A percentile compares a stretch with the other conserved stretches of the same genome.
Evolutionary conservation across 2,797 vertebrate genomes (phyloP).

Genomic region (Pelodytes ibericus): DNA sequence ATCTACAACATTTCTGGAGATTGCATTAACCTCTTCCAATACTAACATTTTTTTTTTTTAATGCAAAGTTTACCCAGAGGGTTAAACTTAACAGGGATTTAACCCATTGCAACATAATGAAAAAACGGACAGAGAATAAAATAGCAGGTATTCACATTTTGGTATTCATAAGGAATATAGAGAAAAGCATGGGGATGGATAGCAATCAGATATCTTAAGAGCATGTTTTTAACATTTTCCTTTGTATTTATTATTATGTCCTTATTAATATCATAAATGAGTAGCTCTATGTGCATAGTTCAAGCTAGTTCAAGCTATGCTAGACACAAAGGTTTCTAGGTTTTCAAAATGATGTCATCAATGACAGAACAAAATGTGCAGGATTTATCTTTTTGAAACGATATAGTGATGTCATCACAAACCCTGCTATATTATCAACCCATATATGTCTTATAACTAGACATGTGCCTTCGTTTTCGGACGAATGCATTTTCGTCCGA

Average conservation of each 20-base stretch:
- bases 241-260: no score
- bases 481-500: no score
- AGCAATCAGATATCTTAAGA: not conserved
- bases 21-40: slow-evolving; percentile 34
- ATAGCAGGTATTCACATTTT: not conserved
- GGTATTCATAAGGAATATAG: not conserved
- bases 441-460: no score
- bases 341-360: not conserved
- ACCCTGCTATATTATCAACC: no score
- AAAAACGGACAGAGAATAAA: no score
- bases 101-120: not conserved
- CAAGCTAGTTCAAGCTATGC: not conserved
- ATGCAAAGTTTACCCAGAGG: not conserved
- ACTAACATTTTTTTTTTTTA: not conserved
- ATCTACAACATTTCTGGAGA: slow-evolving; percentile 36
- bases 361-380: not conserved
- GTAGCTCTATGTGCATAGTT: not conserved
- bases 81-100: not conserved
- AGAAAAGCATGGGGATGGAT: not conserved
- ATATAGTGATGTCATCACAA: no score
- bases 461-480: no score
- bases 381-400: no score
- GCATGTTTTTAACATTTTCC: not conserved
- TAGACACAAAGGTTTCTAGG: not conserved
- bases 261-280: not conserved